Evolutionary conservation across 2,113 vertebrate genomes (phyloP).

Genomic region (Dasyprocta punctata): DNA sequence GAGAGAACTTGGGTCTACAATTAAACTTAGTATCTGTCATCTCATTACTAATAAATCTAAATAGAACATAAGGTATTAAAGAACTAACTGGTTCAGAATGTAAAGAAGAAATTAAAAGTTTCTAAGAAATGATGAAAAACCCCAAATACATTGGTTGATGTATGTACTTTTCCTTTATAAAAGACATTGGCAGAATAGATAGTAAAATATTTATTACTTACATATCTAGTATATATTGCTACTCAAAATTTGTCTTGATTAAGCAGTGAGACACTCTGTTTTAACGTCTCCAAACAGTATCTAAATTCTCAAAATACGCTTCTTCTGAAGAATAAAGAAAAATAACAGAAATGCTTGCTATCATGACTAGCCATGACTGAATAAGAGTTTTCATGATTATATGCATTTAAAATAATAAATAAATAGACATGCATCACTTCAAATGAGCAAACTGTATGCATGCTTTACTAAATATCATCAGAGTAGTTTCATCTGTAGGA

Average conservation of each 20-base stretch:
- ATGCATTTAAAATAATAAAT: background rate
- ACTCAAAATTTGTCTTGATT: slow-evolving; percentile 16
- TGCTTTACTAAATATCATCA: background rate
- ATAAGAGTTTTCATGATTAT: background rate
- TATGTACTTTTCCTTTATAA: background rate
- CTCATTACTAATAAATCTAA: slow-evolving; percentile 14
- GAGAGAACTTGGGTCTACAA: background rate
- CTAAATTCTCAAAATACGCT: background rate
- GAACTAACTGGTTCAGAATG: background rate
- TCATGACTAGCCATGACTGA: background rate
- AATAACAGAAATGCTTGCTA: slow-evolving; percentile 1
- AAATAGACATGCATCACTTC: background rate
- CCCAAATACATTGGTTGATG: background rate
- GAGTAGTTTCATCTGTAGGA: background rate
- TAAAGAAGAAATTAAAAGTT: slow-evolving; percentile 5
- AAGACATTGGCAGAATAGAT: background rate
- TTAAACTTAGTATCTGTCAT: background rate
- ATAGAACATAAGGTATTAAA: background rate
- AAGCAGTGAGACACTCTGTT: background rate
- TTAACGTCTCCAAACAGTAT: background rate
- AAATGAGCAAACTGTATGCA: background rate
- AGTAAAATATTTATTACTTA: background rate
- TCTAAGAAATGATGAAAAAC: background rate
- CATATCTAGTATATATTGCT: background rate
- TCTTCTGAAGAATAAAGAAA: background rate